Evolutionary conservation across 1,140 invertebrate species (phyloP), one percentile per base, ranked within the genome.

Genomic region (Bursaphelenchus mucronatus): DNA sequence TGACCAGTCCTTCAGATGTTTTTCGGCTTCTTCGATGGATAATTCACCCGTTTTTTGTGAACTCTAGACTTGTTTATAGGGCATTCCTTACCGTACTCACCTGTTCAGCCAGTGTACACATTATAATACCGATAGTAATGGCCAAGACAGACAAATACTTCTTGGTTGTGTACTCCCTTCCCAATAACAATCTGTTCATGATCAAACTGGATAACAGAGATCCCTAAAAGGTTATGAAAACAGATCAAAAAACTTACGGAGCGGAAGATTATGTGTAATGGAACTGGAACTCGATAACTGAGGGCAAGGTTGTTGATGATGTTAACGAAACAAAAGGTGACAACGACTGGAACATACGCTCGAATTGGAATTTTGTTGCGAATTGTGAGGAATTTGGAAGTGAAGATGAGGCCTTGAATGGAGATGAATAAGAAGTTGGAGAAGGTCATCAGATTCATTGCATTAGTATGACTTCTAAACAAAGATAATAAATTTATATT

Each of bases 221-320:
- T 7, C 94, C 94, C 90, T 91, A 78, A 58, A 84, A 82, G 58
- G 57, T 61, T 40, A n/a, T 57, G 41, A 52, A 63, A 64, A 40
- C 50, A 47, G 43, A 67, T 55, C 21, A 30, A 47, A 40, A 53
- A 64, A 87, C 88, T 87, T 85, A 92, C 90, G 45, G 94, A 88
- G 85, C 94, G 86, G 81, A 98, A 97, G 81, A 98, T 97, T 89
- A 99, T 96, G 81, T 97, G 94, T 6, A 98, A 83, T 9, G 95
- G 94, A 88, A 98, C 94, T 0, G 94, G 89, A 78, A 99, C 94
- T 79, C 97, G 94, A 77, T 94, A 97, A 79, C 90, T 88, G 74
- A 97, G 90, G 0, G 92, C 92, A 84, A 92, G 92, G 83, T 97
- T 99, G 82, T 97, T 97, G 21, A 89, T 88, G 5, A 97, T 89